Conservation (phyloP, 1,140 invertebrate species). For the Globodera rostochiensis region DNA sequence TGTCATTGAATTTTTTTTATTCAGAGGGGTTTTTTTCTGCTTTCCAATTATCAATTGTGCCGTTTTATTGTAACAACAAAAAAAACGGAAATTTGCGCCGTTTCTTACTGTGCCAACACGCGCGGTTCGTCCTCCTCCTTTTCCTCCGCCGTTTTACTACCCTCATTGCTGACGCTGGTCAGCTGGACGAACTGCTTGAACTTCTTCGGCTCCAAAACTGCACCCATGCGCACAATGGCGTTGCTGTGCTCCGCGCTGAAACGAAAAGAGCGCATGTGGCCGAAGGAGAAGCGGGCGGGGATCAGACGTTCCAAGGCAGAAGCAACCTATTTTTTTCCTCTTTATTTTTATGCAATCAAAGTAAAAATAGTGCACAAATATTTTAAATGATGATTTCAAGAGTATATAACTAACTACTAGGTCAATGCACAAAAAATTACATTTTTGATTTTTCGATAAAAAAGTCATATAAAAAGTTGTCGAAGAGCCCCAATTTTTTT, state of each 20-base stretch:
- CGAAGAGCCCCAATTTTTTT: too few species aligned
- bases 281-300: not conserved
- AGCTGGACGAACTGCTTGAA: not conserved
- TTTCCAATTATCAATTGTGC: too few species aligned
- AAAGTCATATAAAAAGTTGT: not conserved
- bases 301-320: not conserved
- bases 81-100: too few species aligned
- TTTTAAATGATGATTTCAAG: not conserved
- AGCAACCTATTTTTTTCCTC: not conserved
- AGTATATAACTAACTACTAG: not conserved
- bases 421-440: too few species aligned
- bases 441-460: not conserved
- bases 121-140: not conserved
- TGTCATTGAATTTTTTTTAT: too few species aligned
- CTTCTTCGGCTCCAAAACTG: not conserved
- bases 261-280: not conserved
- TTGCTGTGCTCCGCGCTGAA: not conserved
- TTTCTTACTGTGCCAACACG: not conserved
- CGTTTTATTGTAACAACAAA: too few species aligned
- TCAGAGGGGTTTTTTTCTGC: too few species aligned
- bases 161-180: too few species aligned
- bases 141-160: not conserved
- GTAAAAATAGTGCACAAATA: not conserved
- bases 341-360: too few species aligned
- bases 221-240: not conserved